phyloP scores from a whole-genome alignment of 2,888 invertebrate genomes.

The Amphipyra berbera region DNA sequence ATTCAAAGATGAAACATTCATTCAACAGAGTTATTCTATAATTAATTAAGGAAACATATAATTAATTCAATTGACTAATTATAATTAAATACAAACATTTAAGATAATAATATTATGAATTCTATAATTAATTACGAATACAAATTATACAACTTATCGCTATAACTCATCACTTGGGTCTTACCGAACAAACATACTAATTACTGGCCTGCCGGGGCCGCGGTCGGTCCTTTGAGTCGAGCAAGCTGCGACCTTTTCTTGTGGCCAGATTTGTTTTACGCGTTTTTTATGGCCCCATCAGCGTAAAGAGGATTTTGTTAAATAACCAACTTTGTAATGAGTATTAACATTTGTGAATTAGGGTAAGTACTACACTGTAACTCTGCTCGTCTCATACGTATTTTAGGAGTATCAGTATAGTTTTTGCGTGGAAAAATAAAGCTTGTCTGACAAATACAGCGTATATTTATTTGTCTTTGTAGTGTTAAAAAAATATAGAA shows the following conservation, averaged over 20 bases:
- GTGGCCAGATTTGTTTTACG: slow-evolving; percentile 53
- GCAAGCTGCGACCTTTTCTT: slow-evolving; percentile 43
- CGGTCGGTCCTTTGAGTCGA: slow-evolving; percentile 49
- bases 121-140: too few species aligned
- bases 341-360: slow-evolving; percentile 28
- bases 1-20: too few species aligned
- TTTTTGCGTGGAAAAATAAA: neutral
- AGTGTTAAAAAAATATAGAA: too few species aligned
- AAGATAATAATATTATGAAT: too few species aligned
- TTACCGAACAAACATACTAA: slow-evolving; percentile 43
- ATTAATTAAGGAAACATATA: too few species aligned
- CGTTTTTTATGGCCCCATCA: slow-evolving; percentile 49
- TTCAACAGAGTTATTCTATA: too few species aligned
- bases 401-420: neutral
- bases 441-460: neutral
- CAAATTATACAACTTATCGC: slow-evolving; percentile 1
- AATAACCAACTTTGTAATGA: slow-evolving; percentile 54
- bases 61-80: too few species aligned
- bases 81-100: too few species aligned
- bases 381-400: neutral
- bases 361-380: slow-evolving; percentile 23
- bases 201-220: slow-evolving; percentile 31
- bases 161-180: slow-evolving; percentile 13
- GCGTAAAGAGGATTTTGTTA: slow-evolving; percentile 47
- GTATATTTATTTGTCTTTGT: too few species aligned